Base-by-base conservation (phyloP, 1,140 invertebrate species). In the Myzus persicae region DNA sequence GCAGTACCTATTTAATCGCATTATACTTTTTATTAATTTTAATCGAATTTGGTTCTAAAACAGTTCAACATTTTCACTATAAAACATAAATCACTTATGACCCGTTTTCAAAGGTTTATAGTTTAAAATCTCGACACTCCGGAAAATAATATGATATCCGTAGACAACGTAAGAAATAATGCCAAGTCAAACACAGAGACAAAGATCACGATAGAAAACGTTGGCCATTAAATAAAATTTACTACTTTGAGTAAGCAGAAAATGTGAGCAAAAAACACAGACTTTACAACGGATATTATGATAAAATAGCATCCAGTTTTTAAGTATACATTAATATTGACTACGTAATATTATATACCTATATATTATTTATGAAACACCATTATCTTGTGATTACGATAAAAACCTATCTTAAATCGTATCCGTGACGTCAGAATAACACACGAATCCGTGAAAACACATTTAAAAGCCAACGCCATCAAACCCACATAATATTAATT, bases 191-290 rank as follows among this genome's bases (percentile, higher is more conserved):
- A 76, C 14, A 76, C 31, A 76, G 31, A 76, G 31, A 76, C n/a
- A 76, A 76, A 36, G 31, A n/a, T n/a, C 31, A 36, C 14, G n/a
- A 76, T n/a, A 76, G n/a, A 76, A 76, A 76, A 36, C 18, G 59
- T 76, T 76, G n/a, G 59, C n/a, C 59, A 76, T 76, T n/a, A 76
- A 36, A 76, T 76, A n/a, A n/a, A n/a, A 76, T 76, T 76, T 76
- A 76, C 59, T n/a, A 18, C 59, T 76, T 76, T 76, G 31, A 76
- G 59, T 76, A n/a, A 67, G 31, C n/a, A n/a, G 59, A 36, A 76
- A 76, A 76, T 20, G n/a, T 76, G 59, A 76, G 18, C 11, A 76
- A 76, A 67, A 67, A 67, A n/a, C 14, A 76, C 1, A 18, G 31
- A 76, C 14, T 18, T 76, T 36, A 76, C 14, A n/a, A 76, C n/a